Evolutionary conservation across 2,888 invertebrate genomes (phyloP).

Genomic region (Tortrix viridana): DNA sequence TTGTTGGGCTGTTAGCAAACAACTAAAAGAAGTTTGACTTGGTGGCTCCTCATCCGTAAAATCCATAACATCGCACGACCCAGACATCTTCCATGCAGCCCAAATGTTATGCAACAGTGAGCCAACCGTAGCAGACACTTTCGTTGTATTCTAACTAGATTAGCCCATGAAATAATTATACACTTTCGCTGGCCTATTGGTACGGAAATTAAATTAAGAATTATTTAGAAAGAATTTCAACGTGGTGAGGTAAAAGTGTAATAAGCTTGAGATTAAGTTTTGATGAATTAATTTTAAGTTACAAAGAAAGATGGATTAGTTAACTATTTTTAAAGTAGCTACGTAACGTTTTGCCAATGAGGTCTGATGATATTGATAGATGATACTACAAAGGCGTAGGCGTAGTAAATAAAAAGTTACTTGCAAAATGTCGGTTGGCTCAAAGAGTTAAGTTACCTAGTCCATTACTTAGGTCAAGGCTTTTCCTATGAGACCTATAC

Average conservation of each 20-base stretch:
- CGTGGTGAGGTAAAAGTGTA: background rate
- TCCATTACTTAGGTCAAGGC: too few relatives aligned
- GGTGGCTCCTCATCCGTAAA: background rate
- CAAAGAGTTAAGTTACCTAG: too few relatives aligned
- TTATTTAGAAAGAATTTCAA: slow-evolving; percentile 42
- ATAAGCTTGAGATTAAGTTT: background rate
- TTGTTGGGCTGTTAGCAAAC: too few relatives aligned
- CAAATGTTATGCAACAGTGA: slow-evolving; percentile 3
- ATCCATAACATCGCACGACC: background rate
- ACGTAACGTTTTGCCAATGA: too few relatives aligned
- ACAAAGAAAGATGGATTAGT: background rate
- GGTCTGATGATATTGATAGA: too few relatives aligned
- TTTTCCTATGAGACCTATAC: too few relatives aligned
- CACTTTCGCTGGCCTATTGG: slow-evolving; percentile 56
- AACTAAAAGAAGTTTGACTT: too few relatives aligned
- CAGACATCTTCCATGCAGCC: slow-evolving; percentile 5
- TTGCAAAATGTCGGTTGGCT: too few relatives aligned
- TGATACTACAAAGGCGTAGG: too few relatives aligned
- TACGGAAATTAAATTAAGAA: slow-evolving; percentile 51
- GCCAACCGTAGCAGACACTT: slow-evolving; percentile 50
- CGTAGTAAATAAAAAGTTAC: too few relatives aligned
- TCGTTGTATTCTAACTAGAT: slow-evolving; percentile 52
- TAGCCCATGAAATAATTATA: slow-evolving; percentile 52
- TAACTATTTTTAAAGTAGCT: too few relatives aligned
- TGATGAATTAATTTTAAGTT: background rate